A percentile compares a stretch with the other conserved stretches of the same genome.
Conservation (phyloP, 1,140 invertebrate genomes). For the fruit fly (Drosophila melanogaster) region Release_6_plus_ISO1_MT NT_033777.3:25174501-25175000, state of each 20-base stretch:
- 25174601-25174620: slow-evolving; percentile 65
- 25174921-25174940: slow-evolving; percentile 77
- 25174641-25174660: slow-evolving; percentile 62
- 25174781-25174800: slow-evolving; percentile 50
- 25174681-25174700: slow-evolving; percentile 61
- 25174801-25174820: slow-evolving; percentile 16
- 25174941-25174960: slow-evolving; percentile 80
- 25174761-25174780: slow-evolving; percentile 6
- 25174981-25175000: slow-evolving; percentile 82
- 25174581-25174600: slow-evolving; percentile 61
- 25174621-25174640: slow-evolving; percentile 57
- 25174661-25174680: slow-evolving; percentile 46
- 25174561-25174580: slow-evolving; percentile 68
- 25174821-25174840: neutral
- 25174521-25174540: slow-evolving; percentile 62
- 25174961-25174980: slow-evolving; percentile 70
- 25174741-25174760: too few relatives aligned
- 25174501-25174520: slow-evolving; percentile 26
- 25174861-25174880: slow-evolving; percentile 2
- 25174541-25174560: slow-evolving; percentile 33
- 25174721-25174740: slow-evolving; percentile 37
- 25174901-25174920: slow-evolving; percentile 79
- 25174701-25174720: slow-evolving; percentile 52
- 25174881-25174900: slow-evolving; percentile 59
- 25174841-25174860: neutral